Conservation (phyloP, 35 echinoderm and acorn worm genomes). For the Apostichopus californicus region DNA sequence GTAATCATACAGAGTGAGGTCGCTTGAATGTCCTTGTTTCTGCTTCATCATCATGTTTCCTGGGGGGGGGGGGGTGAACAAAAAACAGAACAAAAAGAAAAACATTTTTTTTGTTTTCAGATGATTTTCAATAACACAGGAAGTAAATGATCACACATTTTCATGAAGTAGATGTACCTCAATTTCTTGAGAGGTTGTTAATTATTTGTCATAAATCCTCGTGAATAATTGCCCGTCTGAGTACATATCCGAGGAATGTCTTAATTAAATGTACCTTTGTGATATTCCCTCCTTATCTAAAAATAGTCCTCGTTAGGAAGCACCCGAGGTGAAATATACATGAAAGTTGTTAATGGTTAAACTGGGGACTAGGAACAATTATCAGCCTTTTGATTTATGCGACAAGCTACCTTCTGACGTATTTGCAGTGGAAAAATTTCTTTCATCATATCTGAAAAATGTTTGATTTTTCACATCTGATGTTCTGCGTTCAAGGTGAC, state of each 20-base stretch:
- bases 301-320: neutral
- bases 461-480: no score
- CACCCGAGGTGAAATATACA: neutral
- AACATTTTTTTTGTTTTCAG: no score
- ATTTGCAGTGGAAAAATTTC: neutral
- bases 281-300: neutral
- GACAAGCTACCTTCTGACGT: neutral
- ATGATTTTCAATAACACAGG: neutral
- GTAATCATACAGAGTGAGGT: neutral
- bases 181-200: neutral
- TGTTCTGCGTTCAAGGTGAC: no score
- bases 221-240: conserved; percentile 12
- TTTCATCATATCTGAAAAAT: neutral
- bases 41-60: neutral
- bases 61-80: neutral
- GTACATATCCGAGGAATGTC: neutral
- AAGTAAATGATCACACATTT: neutral
- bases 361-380: neutral
- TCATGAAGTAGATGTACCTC: neutral
- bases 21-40: neutral
- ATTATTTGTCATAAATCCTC: conserved; percentile 10
- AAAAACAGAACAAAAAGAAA: neutral
- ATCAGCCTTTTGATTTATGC: neutral
- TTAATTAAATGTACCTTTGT: conserved; percentile 1
- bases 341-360: neutral